phyloP scores from a whole-genome alignment of 2,797 vertebrate genomes.

The Ficedula albicollis region DNA sequence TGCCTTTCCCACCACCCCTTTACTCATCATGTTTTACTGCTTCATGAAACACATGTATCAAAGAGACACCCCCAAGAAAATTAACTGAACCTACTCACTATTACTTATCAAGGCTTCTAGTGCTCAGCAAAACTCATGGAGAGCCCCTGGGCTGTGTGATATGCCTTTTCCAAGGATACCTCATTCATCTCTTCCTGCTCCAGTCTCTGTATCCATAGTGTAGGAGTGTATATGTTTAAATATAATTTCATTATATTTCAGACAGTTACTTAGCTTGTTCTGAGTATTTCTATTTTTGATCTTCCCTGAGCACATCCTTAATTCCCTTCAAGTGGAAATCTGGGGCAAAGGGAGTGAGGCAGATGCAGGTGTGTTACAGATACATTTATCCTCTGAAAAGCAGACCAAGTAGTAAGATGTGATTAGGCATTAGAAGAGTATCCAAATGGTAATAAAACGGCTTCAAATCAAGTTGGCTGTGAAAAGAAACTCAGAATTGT shows the following conservation, averaged over 20 bases:
- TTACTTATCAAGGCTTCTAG: neutral
- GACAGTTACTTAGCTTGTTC: neutral
- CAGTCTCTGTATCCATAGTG: neutral
- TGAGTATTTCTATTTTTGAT: constrained; percentile 44
- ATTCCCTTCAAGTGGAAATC: constrained; percentile 48
- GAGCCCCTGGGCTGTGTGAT: neutral
- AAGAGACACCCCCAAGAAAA: neutral
- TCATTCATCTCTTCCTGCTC: neutral
- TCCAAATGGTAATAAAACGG: neutral
- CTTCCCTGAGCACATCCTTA: neutral
- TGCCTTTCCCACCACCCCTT: neutral
- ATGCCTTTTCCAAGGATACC: neutral
- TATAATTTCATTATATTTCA: neutral
- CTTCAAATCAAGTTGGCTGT: neutral
- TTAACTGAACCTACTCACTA: neutral
- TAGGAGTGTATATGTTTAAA: neutral
- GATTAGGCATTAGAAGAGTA: neutral
- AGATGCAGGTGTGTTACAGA: neutral
- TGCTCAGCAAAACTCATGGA: neutral
- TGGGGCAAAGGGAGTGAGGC: neutral
- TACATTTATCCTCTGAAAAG: neutral
- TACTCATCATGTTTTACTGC: neutral
- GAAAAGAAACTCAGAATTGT: neutral
- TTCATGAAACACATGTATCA: neutral
- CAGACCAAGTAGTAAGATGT: neutral